Base-by-base conservation (phyloP, 2,797 vertebrate species). In the Fistularia commersonii region DNA sequence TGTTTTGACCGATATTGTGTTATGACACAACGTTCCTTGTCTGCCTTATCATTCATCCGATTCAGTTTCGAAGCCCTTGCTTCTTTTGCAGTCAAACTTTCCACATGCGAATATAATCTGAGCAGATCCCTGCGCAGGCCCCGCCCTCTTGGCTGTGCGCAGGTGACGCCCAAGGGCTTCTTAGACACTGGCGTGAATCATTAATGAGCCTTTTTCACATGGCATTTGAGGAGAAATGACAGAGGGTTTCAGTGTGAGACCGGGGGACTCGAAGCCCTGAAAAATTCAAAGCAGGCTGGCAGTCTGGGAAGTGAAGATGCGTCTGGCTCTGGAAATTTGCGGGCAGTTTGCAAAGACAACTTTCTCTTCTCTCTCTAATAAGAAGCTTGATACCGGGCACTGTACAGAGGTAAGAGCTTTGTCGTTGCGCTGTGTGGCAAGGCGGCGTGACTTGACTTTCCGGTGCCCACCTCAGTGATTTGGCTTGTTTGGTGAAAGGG, bases 201-300 rank as follows among this genome's bases (percentile, higher is more conserved):
- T 90, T 89, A 57, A 92, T 87, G 83, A 87, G 51, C 52, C 52
- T 63, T 79, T 65, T 72, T 69, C 79, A 71, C 85, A 74, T 80
- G 74, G 73, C 36, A 15, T 79, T 82, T 69, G 69, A 83, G 79
- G 58, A 64, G 73, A 73, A 62, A 76, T 73, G 80, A 85, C 81
- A 78, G 39, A 23, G 59, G 54, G 69, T 43, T 69, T 72, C 7
- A 58, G 48, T 46, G 51, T 66, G 47, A 48, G 74, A 60, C 41
- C 8, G 37, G 0, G 51, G 48, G 53, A 69, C 55, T 43, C 51
- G 44, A 59, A 38, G 62, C 64, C 51, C 45, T 77, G 60, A 78
- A 79, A 80, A 61, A 74, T 84, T 72, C 57, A 79, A 81, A 56
- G 70, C 58, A 51, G 61, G 11, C 55, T 9, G 64, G 32, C 51